phyloP scores from a whole-genome alignment of 2,113 vertebrate genomes.

The Prionailurus bengalensis region DNA sequence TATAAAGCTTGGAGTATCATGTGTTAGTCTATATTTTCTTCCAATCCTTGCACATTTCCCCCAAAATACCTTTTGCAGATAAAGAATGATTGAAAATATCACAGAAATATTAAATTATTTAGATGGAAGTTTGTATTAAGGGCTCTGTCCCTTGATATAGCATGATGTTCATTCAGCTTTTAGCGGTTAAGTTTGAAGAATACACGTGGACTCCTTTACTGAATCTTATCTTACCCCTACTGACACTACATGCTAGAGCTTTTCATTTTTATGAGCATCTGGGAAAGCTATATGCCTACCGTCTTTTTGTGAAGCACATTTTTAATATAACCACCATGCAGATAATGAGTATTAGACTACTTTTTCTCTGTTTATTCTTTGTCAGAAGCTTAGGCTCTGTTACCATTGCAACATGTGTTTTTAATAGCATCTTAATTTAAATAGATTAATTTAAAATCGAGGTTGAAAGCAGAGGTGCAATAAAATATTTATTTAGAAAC shows the following conservation, averaged over 20 bases:
- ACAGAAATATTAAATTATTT: neutral
- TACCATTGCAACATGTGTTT: neutral
- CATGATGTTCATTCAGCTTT: neutral
- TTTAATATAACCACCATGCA: neutral
- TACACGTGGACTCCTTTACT: neutral
- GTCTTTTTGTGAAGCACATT: neutral
- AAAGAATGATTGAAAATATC: neutral
- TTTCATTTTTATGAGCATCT: neutral
- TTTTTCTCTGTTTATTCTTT: neutral
- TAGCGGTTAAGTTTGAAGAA: neutral
- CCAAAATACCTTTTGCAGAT: neutral
- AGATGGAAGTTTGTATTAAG: neutral
- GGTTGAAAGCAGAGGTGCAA: neutral
- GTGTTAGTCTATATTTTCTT: neutral
- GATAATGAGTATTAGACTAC: neutral
- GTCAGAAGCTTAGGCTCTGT: neutral
- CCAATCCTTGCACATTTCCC: neutral
- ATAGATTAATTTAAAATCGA: neutral
- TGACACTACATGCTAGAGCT: neutral
- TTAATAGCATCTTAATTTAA: neutral
- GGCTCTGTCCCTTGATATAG: neutral
- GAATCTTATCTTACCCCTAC: neutral
- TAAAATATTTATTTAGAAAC: neutral
- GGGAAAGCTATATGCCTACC: neutral
- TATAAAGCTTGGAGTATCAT: neutral